Base-by-base conservation (phyloP, 2,888 invertebrate species). In the Pherbina coryleti region DNA sequence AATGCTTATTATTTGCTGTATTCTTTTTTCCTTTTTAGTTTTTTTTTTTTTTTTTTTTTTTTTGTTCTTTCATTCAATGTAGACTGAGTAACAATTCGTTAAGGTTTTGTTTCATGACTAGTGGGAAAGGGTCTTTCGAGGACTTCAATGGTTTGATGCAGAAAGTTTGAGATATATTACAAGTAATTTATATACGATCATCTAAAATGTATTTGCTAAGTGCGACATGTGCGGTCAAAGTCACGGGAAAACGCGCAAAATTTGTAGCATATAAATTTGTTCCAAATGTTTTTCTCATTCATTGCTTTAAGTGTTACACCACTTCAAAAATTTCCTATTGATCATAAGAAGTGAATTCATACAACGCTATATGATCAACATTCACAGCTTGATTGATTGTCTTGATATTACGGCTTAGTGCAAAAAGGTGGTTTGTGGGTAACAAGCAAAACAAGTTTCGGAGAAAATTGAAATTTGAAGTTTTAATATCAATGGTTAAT, bases 31-130 rank as follows among this genome's bases (percentile, higher is more conserved):
- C n/a, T n/a, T n/a, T n/a, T n/a, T n/a, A 31, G 37, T 1, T 8
- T 11, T 37, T 37, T 81, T 85, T 83, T 67, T 77, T 28, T 60
- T 19, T 17, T 28, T 25, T 28, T 14, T 60, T 28, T 60, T 44
- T 53, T 76, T 34, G 62, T 44, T 28, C n/a, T 69, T 51, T 66
- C 71, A 71, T 11, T 14, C 11, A 17, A 53, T 53, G 17, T 78
- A 66, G 75, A 71, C 71, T 71, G 75, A 66, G 66, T 66, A 55
- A 34, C 37, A 66, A 78, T 78, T 75, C 44, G 69, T 64, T 66
- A 69, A 31, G 60, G 57, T 69, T 77, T 67, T n/a, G 34, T 60
- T 66, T 25, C 25, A n/a, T 8, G 60, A 25, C 28, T 60, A 28
- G 28, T 28, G 5, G 7, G 64, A 34, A 66, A 17, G 17, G 5